Evolutionary conservation across 2,888 invertebrate genomes (phyloP), one percentile per base, ranked within the genome.

Genomic region (Psylliodes chrysocephalus): DNA sequence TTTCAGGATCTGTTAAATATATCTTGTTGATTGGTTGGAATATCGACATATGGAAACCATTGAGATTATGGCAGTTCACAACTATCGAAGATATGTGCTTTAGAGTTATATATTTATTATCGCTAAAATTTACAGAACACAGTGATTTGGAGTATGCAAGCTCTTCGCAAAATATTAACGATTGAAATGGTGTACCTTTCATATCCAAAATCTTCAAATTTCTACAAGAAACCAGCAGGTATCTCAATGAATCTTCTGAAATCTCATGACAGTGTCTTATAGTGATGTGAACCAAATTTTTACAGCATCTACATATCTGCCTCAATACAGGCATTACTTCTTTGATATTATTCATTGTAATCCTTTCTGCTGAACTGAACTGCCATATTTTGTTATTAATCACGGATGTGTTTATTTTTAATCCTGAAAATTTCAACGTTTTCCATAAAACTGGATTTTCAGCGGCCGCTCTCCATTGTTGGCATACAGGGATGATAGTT

Each of bases 351-450:
- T 52, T 54, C 1, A 68, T 25, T 8, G 49, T 18, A 15, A 70
- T 66, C 1, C n/a, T 65, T 6, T 64, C 49, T 5, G 30, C 66
- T 7, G 55, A 30, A 15, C 53, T 59, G 25, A 38, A 70, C 17
- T 60, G 64, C 63, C 64, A 64, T 22, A 70, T 63, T 51, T 63
- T 70, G 17, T 60, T 54, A n/a, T 63, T 66, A 17, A 70, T 68
- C 7, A 44, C 14, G 0, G 66, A 30, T 0, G 61, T 59, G 5
- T 61, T 59, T 15, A 22, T 49, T 10, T 44, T 30, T 1, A 47
- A 40, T 2, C 68, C 70, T 0, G 57, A 49, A n/a, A 68, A 67
- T 35, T 28, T 35, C 12, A 70, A 12, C 1, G 49, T 64, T 30
- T 64, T 66, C 70, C 70, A 68, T 6, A 70, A 52, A 10, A 15